phyloP scores from a whole-genome alignment of 2,888 invertebrate genomes.

The Drosophila lacicola region DNA sequence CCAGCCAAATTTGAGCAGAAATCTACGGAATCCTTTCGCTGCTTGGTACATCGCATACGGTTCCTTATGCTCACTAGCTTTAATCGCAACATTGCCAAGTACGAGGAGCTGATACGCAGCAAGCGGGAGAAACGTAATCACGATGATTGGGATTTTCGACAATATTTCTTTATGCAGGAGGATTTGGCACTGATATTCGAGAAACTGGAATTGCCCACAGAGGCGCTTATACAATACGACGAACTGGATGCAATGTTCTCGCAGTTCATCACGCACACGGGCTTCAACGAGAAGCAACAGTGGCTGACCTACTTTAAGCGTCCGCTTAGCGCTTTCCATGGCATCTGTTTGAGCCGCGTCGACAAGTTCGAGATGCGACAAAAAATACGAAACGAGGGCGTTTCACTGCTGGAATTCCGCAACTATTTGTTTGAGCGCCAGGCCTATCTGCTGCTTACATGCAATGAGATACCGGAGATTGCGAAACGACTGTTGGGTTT shows the following conservation, averaged over 20 bases:
- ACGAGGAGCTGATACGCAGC: constrained; percentile 95
- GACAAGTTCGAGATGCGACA: constrained; percentile 86
- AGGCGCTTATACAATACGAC: constrained; percentile 98
- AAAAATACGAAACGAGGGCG: constrained; percentile 83
- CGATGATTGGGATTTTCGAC: constrained; percentile 96
- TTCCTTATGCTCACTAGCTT: constrained; percentile 92
- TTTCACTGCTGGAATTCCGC: constrained; percentile 94
- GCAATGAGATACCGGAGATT: constrained; percentile 87
- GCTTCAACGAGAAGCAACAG: constrained; percentile 92
- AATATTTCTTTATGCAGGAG: constrained; percentile 97
- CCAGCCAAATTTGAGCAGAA: constrained; percentile 95
- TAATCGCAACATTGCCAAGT: constrained; percentile 92
- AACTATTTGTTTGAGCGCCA: constrained; percentile 97
- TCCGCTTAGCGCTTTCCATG: constrained; percentile 93
- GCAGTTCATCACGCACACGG: constrained; percentile 97
- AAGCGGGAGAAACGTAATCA: constrained; percentile 96
- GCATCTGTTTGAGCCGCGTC: constrained; percentile 88
- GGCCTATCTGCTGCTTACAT: constrained; percentile 90
- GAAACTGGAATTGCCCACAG: constrained; percentile 96
- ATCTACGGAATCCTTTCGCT: constrained; percentile 95
- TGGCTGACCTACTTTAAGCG: constrained; percentile 94
- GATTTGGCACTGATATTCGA: constrained; percentile 97
- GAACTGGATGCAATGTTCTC: constrained; percentile 98
- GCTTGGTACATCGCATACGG: constrained; percentile 92
- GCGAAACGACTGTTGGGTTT: constrained; percentile 95